phyloP scores from a whole-genome alignment of 1,140 invertebrate genomes.

The Drosophila biarmipes region DNA sequence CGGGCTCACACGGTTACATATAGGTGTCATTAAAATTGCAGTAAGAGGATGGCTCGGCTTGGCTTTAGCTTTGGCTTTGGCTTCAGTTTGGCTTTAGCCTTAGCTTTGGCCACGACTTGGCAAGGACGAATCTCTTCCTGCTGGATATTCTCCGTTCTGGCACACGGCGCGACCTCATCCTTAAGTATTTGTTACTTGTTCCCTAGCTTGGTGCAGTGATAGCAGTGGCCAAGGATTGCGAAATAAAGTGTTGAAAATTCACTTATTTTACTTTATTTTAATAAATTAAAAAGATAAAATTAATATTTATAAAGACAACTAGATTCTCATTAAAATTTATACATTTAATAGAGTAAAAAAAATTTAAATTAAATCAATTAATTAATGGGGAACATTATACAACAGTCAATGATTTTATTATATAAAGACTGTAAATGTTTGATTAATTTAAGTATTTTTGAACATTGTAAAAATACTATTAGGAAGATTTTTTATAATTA shows the following conservation, averaged over 20 bases:
- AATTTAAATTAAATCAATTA: no score
- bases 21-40: slow-evolving; percentile 82
- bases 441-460: no score
- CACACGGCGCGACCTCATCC: slow-evolving; percentile 27
- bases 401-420: no score
- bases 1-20: slow-evolving; percentile 27
- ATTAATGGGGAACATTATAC: no score
- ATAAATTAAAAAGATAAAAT: no score
- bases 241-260: neutral
- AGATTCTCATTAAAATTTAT: no score
- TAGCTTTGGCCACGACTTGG: slow-evolving; percentile 59
- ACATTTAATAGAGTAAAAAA: no score
- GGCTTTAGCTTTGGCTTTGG: slow-evolving; percentile 53
- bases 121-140: slow-evolving; percentile 62
- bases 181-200: slow-evolving; percentile 10
- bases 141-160: slow-evolving; percentile 41
- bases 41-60: slow-evolving; percentile 72
- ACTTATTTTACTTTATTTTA: no score
- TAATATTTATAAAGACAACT: no score
- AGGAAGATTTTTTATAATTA: no score
- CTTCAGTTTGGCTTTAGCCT: slow-evolving; percentile 23
- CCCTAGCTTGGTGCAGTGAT: slow-evolving; percentile 12
- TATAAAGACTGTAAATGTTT: no score
- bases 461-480: no score
- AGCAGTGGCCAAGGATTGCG: neutral